These are phyloP conservation scores for Oreochromis tanganicae DNA, from an alignment of 2,113 vertebrate species.

Conservation along the genomic window DNA sequence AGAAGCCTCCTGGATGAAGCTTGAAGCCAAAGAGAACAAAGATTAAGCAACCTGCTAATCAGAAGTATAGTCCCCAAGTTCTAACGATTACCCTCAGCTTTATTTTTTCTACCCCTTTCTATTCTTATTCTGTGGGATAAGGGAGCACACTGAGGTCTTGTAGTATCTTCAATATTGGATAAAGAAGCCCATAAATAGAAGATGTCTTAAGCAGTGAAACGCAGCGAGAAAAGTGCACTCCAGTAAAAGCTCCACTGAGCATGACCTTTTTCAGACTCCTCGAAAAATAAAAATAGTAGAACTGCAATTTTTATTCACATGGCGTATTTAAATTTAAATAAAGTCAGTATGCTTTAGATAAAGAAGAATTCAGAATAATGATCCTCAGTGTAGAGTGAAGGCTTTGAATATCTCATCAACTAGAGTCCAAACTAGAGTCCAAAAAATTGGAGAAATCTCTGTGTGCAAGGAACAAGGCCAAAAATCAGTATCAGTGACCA, in stretches of 20 bases:
- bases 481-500: fast-evolving
- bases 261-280: not conserved
- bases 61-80: not conserved
- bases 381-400: not conserved
- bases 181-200: not conserved
- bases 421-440: not conserved
- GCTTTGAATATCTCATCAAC: not conserved
- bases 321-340: not conserved
- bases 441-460: not conserved
- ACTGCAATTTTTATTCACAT: not conserved
- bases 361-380: not conserved
- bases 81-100: not conserved
- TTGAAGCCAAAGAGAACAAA: not conserved
- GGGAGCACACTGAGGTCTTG: not conserved
- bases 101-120: not conserved
- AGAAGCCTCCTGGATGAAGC: not conserved
- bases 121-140: not conserved
- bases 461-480: not conserved
- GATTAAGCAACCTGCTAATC: not conserved
- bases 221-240: not conserved
- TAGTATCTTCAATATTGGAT: not conserved
- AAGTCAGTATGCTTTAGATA: not conserved
- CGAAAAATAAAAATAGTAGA: not conserved
- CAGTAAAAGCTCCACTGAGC: not conserved
- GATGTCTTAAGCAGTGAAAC: not conserved